Evolutionary conservation across 2,113 vertebrate genomes (phyloP).

Genomic region (Odontesthes bonariensis): DNA sequence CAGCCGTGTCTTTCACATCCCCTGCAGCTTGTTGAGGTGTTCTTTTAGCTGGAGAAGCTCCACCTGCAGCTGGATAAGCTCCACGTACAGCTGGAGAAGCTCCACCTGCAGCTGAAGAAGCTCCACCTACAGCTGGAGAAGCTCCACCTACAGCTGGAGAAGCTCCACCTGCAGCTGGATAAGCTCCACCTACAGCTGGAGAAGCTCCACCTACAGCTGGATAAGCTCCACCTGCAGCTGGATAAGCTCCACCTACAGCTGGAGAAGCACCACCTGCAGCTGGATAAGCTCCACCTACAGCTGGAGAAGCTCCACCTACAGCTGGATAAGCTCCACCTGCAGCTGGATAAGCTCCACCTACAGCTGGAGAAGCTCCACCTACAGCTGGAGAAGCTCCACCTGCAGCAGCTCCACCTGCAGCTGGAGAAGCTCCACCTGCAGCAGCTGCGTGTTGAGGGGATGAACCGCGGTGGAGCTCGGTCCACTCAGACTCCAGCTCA

Average conservation of each 20-base stretch:
- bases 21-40: neutral
- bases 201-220: too few species aligned
- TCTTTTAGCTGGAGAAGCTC: neutral
- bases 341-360: neutral
- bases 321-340: neutral
- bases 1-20: neutral
- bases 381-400: too few species aligned
- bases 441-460: neutral
- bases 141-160: too few species aligned
- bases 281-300: neutral
- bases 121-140: neutral
- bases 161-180: neutral
- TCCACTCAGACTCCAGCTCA: slow-evolving; percentile 80
- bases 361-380: too few species aligned
- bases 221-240: neutral
- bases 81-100: too few species aligned
- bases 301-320: too few species aligned
- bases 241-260: neutral
- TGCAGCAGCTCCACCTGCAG: neutral
- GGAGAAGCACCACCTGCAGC: neutral
- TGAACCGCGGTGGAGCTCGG: slow-evolving; percentile 23
- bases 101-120: neutral
- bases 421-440: neutral
- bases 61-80: neutral
- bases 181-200: neutral